These are phyloP conservation scores for Molossus molossus DNA, from an alignment of 2,797 vertebrate species.

Conservation along the genomic window DNA sequence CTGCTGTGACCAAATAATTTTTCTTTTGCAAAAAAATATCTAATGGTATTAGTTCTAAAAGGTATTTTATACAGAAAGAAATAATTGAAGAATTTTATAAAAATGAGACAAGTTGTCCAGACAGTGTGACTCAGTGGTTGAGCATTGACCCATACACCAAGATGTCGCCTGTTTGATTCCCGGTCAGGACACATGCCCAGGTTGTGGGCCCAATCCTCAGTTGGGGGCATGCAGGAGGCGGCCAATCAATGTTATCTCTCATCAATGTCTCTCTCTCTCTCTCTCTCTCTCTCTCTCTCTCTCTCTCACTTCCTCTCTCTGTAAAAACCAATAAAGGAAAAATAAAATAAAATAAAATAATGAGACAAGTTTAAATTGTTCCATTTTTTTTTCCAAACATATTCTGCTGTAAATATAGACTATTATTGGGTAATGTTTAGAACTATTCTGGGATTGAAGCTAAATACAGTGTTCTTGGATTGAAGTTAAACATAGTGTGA, in stretches of 20 bases:
- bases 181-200: too few species aligned
- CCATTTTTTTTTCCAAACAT: slow-evolving; percentile 19
- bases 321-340: too few species aligned
- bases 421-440: slow-evolving; percentile 21
- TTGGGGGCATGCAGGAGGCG: too few species aligned
- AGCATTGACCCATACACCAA: too few species aligned
- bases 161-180: too few species aligned
- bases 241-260: too few species aligned
- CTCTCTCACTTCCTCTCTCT: too few species aligned
- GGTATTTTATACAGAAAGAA: slow-evolving; percentile 3
- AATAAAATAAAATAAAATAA: neutral
- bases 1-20: neutral
- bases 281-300: too few species aligned
- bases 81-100: neutral
- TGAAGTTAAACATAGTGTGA: slow-evolving; percentile 57
- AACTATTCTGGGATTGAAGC: slow-evolving; percentile 4
- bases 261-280: too few species aligned
- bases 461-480: slow-evolving; percentile 47
- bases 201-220: too few species aligned
- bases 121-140: too few species aligned
- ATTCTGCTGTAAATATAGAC: slow-evolving; percentile 12
- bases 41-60: neutral
- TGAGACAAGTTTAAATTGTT: slow-evolving; percentile 51
- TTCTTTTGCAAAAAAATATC: neutral
- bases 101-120: neutral